These are phyloP conservation scores for Habropoda laboriosa DNA, from an alignment of 1,140 invertebrate genomes.

Conservation along the genomic window DNA sequence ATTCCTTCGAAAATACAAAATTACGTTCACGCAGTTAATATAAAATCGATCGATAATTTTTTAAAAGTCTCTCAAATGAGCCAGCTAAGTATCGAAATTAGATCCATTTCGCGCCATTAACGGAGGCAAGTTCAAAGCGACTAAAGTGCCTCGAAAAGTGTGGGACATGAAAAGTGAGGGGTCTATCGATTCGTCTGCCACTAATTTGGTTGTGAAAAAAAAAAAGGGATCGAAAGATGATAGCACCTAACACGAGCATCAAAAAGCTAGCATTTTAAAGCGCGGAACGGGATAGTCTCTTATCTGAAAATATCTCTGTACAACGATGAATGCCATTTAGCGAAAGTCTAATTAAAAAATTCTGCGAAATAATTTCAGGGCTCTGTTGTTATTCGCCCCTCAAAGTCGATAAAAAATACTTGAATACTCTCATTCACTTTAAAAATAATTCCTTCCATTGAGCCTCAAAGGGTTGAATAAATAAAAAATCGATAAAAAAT, in stretches of 20 bases:
- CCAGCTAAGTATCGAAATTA: conserved; percentile 36
- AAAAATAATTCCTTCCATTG: too few relatives aligned
- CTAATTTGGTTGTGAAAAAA: conserved; percentile 15
- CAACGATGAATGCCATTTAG: too few relatives aligned
- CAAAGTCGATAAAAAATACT: too few relatives aligned
- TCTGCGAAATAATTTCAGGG: too few relatives aligned
- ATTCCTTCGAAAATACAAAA: neutral
- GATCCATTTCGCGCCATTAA: conserved; percentile 25
- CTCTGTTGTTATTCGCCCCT: too few relatives aligned
- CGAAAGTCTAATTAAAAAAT: too few relatives aligned
- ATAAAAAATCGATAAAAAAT: too few relatives aligned
- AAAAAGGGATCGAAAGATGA: neutral
- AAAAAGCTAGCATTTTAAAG: neutral
- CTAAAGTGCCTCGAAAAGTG: conserved; percentile 27
- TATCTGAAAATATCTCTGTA: neutral
- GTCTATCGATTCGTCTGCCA: neutral
- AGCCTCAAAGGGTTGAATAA: too few relatives aligned
- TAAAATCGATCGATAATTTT: conserved; percentile 30
- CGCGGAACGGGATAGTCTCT: neutral
- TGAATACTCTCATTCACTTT: too few relatives aligned
- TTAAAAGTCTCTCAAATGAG: conserved; percentile 24
- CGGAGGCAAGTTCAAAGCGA: conserved; percentile 40
- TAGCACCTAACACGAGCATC: neutral
- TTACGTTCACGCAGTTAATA: neutral
- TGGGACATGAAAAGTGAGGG: conserved; percentile 9